These are phyloP conservation scores for Squalus acanthias DNA, from an alignment of 2,797 vertebrate genomes.

Conservation along the genomic window DNA sequence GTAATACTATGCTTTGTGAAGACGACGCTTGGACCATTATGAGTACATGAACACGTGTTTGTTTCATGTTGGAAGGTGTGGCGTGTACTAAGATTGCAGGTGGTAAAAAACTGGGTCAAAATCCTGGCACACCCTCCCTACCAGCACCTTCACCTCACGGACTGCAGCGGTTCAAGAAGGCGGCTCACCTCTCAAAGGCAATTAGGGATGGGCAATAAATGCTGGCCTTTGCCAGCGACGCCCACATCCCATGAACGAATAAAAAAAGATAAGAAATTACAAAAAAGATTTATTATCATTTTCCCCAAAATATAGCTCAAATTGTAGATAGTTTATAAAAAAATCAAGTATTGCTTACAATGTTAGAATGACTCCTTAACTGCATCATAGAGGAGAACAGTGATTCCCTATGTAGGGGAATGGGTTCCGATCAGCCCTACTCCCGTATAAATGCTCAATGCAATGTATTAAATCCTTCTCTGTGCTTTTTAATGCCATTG, in stretches of 20 bases:
- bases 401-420: background rate
- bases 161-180: no score
- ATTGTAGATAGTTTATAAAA: background rate
- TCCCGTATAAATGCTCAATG: background rate
- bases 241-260: no score
- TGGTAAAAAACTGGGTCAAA: background rate
- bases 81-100: background rate
- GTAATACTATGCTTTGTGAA: no score
- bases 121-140: no score
- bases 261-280: background rate
- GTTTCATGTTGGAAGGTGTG: background rate
- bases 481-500: background rate
- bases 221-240: no score
- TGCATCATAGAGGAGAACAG: background rate
- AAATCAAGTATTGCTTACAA: background rate
- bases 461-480: background rate
- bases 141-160: no score
- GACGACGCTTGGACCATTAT: no score
- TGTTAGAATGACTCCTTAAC: background rate
- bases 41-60: background rate
- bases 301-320: background rate
- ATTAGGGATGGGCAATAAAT: no score
- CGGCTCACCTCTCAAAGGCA: no score
- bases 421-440: background rate
- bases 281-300: background rate